A percentile compares a stretch with the other conserved stretches of the same genome.
Conservation (phyloP, 2,888 invertebrate genomes). For the Nymphalis c-album region DNA sequence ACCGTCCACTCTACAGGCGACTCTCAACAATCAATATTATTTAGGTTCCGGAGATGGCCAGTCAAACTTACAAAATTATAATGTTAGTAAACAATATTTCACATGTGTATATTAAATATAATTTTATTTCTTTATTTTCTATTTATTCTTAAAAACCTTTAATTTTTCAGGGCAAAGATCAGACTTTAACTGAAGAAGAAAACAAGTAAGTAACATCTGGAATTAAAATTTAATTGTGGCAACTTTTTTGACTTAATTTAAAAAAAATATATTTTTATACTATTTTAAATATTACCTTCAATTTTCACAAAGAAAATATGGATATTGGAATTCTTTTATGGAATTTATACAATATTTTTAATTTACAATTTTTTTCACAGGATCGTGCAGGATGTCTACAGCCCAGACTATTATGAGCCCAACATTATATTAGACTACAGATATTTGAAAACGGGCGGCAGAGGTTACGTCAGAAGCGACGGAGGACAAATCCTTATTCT, state of each 20-base stretch:
- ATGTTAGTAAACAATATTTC: not conserved
- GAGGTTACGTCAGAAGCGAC: slow-evolving; percentile 65
- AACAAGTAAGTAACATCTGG: slow-evolving; percentile 25
- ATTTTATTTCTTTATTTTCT: too few relatives aligned
- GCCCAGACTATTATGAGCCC: slow-evolving; percentile 67
- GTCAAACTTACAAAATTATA: slow-evolving; percentile 4
- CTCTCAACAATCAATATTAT: slow-evolving; percentile 28
- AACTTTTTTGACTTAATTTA: too few relatives aligned
- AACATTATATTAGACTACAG: slow-evolving; percentile 67
- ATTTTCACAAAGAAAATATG: too few relatives aligned
- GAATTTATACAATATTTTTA: not conserved
- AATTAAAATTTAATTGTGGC: too few relatives aligned
- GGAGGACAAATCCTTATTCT: slow-evolving; percentile 69
- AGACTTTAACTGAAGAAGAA: slow-evolving; percentile 35
- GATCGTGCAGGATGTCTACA: slow-evolving; percentile 60
- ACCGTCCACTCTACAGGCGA: slow-evolving; percentile 22
- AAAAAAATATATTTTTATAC: too few relatives aligned
- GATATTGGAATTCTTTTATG: not conserved
- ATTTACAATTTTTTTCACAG: slow-evolving; percentile 42
- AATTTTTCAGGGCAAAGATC: slow-evolving; percentile 15
- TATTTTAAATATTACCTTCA: not conserved
- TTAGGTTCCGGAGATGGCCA: slow-evolving; percentile 24
- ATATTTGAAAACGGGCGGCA: slow-evolving; percentile 66
- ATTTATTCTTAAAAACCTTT: slow-evolving; percentile 7
- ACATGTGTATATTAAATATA: not conserved